These are phyloP conservation scores for Hypanus sabinus DNA, from an alignment of 2,113 vertebrate genomes.

Conservation along the genomic window DNA sequence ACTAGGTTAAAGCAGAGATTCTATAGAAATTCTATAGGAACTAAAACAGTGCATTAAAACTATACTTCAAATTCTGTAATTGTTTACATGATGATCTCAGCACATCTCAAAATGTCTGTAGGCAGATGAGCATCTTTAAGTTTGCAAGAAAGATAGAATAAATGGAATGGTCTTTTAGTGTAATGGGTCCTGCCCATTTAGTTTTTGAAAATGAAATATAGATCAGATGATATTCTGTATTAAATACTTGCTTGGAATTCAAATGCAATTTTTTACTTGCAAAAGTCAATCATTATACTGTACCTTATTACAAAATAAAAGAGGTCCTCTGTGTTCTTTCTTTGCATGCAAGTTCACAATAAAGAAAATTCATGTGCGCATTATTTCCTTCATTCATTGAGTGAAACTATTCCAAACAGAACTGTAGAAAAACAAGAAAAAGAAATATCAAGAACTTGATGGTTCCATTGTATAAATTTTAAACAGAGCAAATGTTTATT, in stretches of 20 bases:
- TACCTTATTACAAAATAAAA: background rate
- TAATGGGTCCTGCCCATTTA: background rate
- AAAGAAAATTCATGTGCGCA: no score
- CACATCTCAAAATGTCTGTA: background rate
- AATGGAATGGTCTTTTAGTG: background rate
- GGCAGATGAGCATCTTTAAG: background rate
- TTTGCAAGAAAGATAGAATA: background rate
- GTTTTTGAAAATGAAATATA: no score
- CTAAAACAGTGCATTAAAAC: no score
- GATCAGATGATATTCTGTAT: background rate
- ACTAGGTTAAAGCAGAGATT: no score
- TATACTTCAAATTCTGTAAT: no score
- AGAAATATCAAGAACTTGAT: constrained; percentile 23
- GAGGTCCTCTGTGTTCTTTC: background rate
- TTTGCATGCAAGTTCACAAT: background rate
- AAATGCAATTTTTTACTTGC: background rate
- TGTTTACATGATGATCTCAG: background rate
- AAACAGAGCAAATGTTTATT: constrained; percentile 30
- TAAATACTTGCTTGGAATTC: background rate
- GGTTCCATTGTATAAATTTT: background rate
- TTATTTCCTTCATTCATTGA: constrained; percentile 12
- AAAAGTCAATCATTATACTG: background rate
- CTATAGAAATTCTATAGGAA: no score
- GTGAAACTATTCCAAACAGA: background rate
- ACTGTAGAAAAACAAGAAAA: background rate